Evolutionary conservation across 2,113 vertebrate genomes (phyloP).

Genomic region (Strix uralensis): DNA sequence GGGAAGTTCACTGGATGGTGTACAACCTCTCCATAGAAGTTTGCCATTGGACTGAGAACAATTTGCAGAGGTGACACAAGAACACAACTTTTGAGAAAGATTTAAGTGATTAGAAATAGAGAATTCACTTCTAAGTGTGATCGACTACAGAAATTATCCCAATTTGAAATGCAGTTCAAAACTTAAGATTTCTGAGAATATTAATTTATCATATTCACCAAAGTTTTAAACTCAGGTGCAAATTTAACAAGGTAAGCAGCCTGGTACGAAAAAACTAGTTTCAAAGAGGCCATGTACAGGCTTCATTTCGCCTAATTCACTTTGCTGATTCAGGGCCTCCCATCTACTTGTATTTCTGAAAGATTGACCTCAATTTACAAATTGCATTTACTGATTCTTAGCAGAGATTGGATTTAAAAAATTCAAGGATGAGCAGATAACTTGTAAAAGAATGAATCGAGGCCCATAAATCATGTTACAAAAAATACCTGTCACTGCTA

Average conservation of each 20-base stretch:
- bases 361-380: neutral
- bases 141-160: neutral
- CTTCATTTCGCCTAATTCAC: neutral
- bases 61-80: neutral
- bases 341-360: neutral
- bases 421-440: constrained; percentile 5
- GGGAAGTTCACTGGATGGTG: neutral
- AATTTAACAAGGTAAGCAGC: neutral
- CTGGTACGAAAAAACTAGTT: neutral
- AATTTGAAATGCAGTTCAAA: neutral
- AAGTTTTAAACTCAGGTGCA: neutral
- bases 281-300: neutral
- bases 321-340: neutral
- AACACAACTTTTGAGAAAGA: neutral
- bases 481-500: constrained; percentile 50
- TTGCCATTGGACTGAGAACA: neutral
- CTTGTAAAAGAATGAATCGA: constrained; percentile 30
- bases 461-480: constrained; percentile 53
- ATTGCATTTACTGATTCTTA: neutral
- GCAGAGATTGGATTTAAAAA: constrained; percentile 13
- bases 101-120: neutral
- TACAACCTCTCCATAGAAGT: neutral
- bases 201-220: neutral
- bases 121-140: neutral
- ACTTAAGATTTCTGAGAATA: neutral